Conservation (phyloP, 2,888 invertebrate species). For the Tenodera sinensis region DNA sequence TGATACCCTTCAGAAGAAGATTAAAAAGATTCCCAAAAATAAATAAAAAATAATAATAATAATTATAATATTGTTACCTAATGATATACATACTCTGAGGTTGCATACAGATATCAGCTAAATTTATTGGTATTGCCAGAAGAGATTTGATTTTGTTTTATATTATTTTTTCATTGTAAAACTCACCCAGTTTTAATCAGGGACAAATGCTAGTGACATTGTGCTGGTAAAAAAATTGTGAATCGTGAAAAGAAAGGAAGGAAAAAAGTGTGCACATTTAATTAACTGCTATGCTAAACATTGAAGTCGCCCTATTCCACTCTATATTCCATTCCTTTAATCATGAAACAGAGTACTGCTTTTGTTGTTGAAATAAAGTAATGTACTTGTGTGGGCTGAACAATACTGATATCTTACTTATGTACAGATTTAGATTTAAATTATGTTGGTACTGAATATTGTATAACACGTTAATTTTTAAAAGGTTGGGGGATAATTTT, state of each 20-base stretch:
- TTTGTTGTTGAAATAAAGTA: conserved; percentile 18
- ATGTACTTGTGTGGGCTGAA: neutral
- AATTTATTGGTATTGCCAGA: neutral
- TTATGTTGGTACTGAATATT: neutral
- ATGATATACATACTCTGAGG: neutral
- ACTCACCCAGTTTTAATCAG: neutral
- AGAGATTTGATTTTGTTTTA: conserved; percentile 5
- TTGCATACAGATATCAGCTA: conserved; percentile 1
- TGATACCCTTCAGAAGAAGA: conserved; percentile 7
- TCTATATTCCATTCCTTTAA: neutral
- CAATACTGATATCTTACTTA: neutral
- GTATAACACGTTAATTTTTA: conserved; percentile 31
- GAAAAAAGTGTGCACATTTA: conserved; percentile 10
- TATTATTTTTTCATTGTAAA: neutral
- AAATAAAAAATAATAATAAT: neutral
- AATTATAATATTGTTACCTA: neutral
- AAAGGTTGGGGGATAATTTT: conserved; percentile 33
- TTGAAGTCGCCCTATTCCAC: conserved; percentile 5
- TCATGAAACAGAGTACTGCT: neutral
- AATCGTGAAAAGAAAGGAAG: neutral
- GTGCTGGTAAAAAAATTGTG: neutral
- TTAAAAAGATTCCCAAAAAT: neutral
- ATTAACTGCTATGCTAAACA: conserved; percentile 18
- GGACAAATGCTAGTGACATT: neutral
- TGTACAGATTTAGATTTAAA: neutral